These are phyloP conservation scores for Phaetusa simplex DNA, from an alignment of 2,113 vertebrate species.

Conservation along the genomic window DNA sequence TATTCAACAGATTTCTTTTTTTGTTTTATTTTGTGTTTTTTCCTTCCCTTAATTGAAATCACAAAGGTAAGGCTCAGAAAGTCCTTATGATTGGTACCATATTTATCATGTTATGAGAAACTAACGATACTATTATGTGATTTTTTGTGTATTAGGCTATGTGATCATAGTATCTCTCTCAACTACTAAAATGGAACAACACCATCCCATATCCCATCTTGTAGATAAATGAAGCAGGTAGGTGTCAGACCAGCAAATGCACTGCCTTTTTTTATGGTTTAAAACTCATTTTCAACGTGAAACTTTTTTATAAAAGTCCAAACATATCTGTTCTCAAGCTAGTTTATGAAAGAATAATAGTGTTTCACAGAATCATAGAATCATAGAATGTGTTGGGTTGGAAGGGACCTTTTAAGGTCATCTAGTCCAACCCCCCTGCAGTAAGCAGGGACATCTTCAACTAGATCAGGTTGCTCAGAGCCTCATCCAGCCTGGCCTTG, in stretches of 20 bases:
- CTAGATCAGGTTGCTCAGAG: too few species aligned
- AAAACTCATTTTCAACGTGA: not conserved
- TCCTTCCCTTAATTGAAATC: slow-evolving; percentile 61
- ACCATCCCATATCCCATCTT: not conserved
- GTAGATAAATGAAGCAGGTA: not conserved
- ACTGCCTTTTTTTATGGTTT: not conserved
- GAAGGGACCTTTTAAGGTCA: too few species aligned
- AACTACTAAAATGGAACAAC: not conserved
- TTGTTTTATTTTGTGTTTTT: slow-evolving; percentile 34
- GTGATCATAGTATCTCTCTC: slow-evolving; percentile 3
- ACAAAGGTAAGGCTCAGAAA: slow-evolving; percentile 73
- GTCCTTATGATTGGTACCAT: slow-evolving; percentile 60
- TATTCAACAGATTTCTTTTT: slow-evolving; percentile 72
- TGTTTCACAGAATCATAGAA: not conserved
- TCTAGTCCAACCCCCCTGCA: too few species aligned
- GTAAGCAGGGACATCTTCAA: too few species aligned
- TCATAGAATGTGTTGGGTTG: too few species aligned
- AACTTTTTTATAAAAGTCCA: not conserved
- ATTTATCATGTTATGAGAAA: slow-evolving; percentile 31
- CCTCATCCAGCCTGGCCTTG: too few species aligned
- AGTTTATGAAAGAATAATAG: not conserved
- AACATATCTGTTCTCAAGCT: not conserved
- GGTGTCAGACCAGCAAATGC: not conserved
- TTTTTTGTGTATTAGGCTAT: slow-evolving; percentile 8
- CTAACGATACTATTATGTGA: not conserved